Percentiles rank a stretch among this genome's conserved stretches.
These are phyloP conservation scores for Malthinus seriepunctatus DNA, from an alignment of 2,888 invertebrate species.

Conservation along the genomic window DNA sequence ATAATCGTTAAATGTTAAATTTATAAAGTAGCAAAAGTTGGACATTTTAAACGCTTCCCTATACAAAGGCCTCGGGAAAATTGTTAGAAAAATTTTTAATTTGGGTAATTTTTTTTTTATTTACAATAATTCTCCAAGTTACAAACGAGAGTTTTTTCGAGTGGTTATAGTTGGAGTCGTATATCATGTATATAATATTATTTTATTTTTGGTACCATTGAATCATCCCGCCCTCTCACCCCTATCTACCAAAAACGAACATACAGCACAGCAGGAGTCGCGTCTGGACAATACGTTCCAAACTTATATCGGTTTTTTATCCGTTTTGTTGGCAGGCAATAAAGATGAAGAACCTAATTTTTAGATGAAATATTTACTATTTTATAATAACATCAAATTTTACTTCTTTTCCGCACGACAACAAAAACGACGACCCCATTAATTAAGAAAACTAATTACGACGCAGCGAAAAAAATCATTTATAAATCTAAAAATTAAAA, in stretches of 20 bases:
- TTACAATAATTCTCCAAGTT: not conserved
- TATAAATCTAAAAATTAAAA: too few relatives aligned
- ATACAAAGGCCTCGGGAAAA: too few relatives aligned
- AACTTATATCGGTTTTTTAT: slow-evolving; percentile 52
- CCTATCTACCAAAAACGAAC: slow-evolving; percentile 40
- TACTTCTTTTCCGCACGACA: not conserved
- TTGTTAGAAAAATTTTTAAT: too few relatives aligned
- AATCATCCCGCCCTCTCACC: slow-evolving; percentile 43
- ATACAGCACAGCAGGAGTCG: slow-evolving; percentile 49
- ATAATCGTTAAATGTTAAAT: slow-evolving; percentile 9
- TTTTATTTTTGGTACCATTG: slow-evolving; percentile 45
- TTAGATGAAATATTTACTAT: slow-evolving; percentile 51
- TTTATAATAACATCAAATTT: slow-evolving; percentile 36
- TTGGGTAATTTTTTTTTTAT: not conserved
- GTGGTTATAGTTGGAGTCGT: slow-evolving; percentile 30
- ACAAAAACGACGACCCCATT: not conserved
- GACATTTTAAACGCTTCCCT: not conserved
- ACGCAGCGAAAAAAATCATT: too few relatives aligned
- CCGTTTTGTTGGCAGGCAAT: slow-evolving; percentile 52
- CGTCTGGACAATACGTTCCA: slow-evolving; percentile 51
- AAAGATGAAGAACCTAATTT: slow-evolving; percentile 54
- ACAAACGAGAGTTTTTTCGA: slow-evolving; percentile 22
- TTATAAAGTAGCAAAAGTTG: slow-evolving; percentile 3
- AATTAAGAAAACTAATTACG: too few relatives aligned
- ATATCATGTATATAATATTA: slow-evolving; percentile 45